A percentile compares a stretch with the other conserved stretches of the same genome.
Evolutionary conservation across 2,113 vertebrate species (phyloP).

Genomic region (Rhynchopsitta pachyrhyncha): DNA sequence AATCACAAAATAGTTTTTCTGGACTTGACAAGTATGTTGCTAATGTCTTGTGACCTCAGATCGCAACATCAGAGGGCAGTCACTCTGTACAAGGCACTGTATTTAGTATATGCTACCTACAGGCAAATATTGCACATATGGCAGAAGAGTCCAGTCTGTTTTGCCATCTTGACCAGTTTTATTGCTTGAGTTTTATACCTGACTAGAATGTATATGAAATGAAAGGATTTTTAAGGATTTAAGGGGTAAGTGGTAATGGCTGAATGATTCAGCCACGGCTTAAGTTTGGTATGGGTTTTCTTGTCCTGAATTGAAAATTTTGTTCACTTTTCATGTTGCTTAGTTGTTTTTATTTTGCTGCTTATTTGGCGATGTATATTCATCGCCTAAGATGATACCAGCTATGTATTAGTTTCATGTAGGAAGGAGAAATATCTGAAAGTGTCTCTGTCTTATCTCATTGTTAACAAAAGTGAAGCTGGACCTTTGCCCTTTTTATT

Average conservation of each 20-base stretch:
- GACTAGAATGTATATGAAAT: not conserved
- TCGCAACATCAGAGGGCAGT: not conserved
- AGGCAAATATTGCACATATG: not conserved
- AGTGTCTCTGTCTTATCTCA: not conserved
- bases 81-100: accelerated
- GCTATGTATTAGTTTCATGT: not conserved
- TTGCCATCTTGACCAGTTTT: not conserved
- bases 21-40: not conserved
- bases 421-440: not conserved
- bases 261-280: not conserved
- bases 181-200: not conserved
- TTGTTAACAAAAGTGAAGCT: not conserved
- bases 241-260: not conserved
- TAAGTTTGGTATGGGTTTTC: not conserved
- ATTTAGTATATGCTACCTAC: not conserved
- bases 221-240: not conserved
- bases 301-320: not conserved
- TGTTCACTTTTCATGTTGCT: not conserved
- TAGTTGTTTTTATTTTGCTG: not conserved
- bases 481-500: not conserved
- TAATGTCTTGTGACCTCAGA: not conserved
- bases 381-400: not conserved
- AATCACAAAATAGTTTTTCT: not conserved
- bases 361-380: not conserved
- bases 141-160: not conserved